Percentiles rank a stretch among this genome's conserved stretches.
Evolutionary conservation across 2,113 vertebrate genomes (phyloP).

Genomic region (Elgaria multicarinata): DNA sequence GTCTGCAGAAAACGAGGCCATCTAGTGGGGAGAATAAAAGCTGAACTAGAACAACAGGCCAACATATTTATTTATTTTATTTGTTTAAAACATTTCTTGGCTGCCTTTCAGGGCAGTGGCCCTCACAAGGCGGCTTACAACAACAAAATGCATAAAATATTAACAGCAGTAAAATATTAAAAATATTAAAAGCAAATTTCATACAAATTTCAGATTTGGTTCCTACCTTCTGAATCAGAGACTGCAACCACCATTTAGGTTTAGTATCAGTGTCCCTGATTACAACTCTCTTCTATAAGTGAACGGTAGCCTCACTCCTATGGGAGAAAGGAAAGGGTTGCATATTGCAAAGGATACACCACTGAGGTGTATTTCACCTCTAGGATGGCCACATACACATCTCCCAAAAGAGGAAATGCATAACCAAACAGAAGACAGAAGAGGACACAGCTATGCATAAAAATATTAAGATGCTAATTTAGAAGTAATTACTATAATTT

Average conservation of each 20-base stretch:
- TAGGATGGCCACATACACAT: too few relatives aligned
- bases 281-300: not conserved
- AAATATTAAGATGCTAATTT: not conserved
- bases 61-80: too few relatives aligned
- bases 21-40: constrained; percentile 2
- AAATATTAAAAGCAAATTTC: too few relatives aligned
- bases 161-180: too few relatives aligned
- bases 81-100: too few relatives aligned
- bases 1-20: not conserved
- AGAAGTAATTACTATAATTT: too few relatives aligned
- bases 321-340: not conserved
- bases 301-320: not conserved
- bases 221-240: not conserved
- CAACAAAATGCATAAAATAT: too few relatives aligned
- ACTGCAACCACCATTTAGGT: not conserved
- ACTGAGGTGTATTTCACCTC: not conserved
- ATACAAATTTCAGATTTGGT: not conserved
- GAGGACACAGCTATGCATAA: not conserved
- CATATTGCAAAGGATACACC: not conserved
- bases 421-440: not conserved
- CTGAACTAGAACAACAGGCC: not conserved
- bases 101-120: too few relatives aligned
- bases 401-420: too few relatives aligned
- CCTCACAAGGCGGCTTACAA: too few relatives aligned
- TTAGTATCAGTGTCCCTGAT: not conserved